Conservation (phyloP, 2,797 vertebrate genomes). For the Sphaeramia orbicularis region DNA sequence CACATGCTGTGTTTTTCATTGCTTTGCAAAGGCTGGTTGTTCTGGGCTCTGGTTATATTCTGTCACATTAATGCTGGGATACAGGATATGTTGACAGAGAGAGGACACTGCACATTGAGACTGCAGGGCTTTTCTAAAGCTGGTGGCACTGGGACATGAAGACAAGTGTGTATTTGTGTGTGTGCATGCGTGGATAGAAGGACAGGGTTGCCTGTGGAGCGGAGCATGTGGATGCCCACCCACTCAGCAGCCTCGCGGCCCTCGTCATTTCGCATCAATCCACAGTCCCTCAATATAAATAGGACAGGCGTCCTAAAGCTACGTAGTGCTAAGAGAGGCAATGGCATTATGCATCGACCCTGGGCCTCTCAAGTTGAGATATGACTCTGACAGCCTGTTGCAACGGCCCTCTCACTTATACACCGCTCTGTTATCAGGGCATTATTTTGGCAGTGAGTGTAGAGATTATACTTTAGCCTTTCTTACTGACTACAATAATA, state of each 20-base stretch:
- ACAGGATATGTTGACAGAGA: slow-evolving; percentile 82
- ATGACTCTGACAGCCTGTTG: slow-evolving; percentile 59
- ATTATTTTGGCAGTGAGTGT: slow-evolving; percentile 19
- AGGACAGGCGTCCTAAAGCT: slow-evolving; percentile 84
- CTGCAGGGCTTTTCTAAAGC: slow-evolving; percentile 77
- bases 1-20: slow-evolving; percentile 50
- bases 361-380: slow-evolving; percentile 70
- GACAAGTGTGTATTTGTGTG: slow-evolving; percentile 71
- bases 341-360: slow-evolving; percentile 76
- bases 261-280: slow-evolving; percentile 88
- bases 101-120: slow-evolving; percentile 82
- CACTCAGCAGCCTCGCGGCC: slow-evolving; percentile 82
- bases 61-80: slow-evolving; percentile 82
- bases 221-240: slow-evolving; percentile 83
- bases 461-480: slow-evolving; percentile 12
- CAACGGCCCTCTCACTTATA: slow-evolving; percentile 46
- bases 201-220: slow-evolving; percentile 78
- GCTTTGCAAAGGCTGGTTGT: slow-evolving; percentile 63
- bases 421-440: slow-evolving; percentile 34
- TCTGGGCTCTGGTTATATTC: slow-evolving; percentile 78
- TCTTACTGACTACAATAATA: slow-evolving; percentile 7
- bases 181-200: slow-evolving; percentile 56
- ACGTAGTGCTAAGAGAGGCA: slow-evolving; percentile 71
- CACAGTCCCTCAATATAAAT: slow-evolving; percentile 86
- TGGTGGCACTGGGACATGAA: slow-evolving; percentile 80